phyloP scores from a whole-genome alignment of 2,888 invertebrate species.

The Sisyra nigra region DNA sequence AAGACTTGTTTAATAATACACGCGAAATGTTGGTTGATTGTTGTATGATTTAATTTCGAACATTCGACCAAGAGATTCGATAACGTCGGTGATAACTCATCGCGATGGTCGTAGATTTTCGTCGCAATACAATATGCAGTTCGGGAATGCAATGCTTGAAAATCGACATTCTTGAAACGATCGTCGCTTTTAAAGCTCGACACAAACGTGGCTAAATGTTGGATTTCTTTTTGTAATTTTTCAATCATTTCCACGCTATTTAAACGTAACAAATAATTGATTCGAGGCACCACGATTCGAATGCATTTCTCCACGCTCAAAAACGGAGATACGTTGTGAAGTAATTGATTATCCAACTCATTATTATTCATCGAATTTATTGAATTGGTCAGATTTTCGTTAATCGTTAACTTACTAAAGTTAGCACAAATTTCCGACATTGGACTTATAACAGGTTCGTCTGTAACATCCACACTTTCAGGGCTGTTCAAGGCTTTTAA shows the following conservation, averaged over 20 bases:
- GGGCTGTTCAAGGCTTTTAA: neutral
- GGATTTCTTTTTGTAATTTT: conserved; percentile 46
- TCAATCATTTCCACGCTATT: conserved; percentile 38
- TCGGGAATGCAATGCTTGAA: conserved; percentile 46
- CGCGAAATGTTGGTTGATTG: conserved; percentile 6
- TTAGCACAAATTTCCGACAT: conserved; percentile 42
- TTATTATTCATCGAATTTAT: conserved; percentile 1
- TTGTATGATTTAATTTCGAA: neutral
- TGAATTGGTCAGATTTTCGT: conserved; percentile 22
- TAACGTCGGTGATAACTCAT: conserved; percentile 6
- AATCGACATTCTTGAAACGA: conserved; percentile 42
- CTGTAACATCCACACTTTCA: neutral
- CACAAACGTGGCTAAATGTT: conserved; percentile 50
- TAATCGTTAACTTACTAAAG: conserved; percentile 36
- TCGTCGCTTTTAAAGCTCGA: conserved; percentile 51
- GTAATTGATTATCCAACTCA: conserved; percentile 2
- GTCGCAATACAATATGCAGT: conserved; percentile 44
- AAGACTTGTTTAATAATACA: conserved; percentile 7
- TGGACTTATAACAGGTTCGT: conserved; percentile 26
- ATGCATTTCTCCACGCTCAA: conserved; percentile 41
- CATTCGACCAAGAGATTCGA: neutral
- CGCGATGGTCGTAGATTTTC: conserved; percentile 28
- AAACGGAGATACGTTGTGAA: conserved; percentile 25
- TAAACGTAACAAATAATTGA: conserved; percentile 40
- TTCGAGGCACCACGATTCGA: conserved; percentile 52